Percentiles rank a stretch among this genome's conserved stretches.
These are phyloP conservation scores for Toxotes jaculatrix DNA, from an alignment of 2,113 vertebrate species.

Conservation along the genomic window DNA sequence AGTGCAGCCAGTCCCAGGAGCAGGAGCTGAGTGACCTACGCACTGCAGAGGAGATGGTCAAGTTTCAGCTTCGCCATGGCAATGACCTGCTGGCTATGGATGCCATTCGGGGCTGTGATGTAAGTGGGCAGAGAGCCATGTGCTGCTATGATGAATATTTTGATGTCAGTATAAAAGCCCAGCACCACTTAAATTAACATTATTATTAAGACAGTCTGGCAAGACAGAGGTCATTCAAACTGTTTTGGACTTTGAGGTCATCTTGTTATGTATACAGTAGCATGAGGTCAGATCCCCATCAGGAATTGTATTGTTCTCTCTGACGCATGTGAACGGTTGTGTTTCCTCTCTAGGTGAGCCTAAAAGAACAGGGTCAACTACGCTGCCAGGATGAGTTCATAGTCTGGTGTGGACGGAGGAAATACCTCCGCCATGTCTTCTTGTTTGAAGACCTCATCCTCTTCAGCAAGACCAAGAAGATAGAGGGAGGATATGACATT, in stretches of 20 bases:
- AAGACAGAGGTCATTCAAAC: conserved; percentile 12
- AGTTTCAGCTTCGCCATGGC: conserved; percentile 95
- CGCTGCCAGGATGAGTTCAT: conserved; percentile 90
- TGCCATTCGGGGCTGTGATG: conserved; percentile 94
- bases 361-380: conserved; percentile 90
- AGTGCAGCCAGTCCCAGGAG: conserved; percentile 88
- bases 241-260: conserved; percentile 56
- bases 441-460: conserved; percentile 91
- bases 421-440: conserved; percentile 88
- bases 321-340: conserved; percentile 58
- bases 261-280: conserved; percentile 42
- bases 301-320: conserved; percentile 65
- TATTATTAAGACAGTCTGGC: background rate
- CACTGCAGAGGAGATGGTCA: conserved; percentile 93
- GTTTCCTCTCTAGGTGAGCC: conserved; percentile 85
- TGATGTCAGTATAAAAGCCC: conserved; percentile 3
- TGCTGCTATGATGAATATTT: background rate
- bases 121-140: conserved; percentile 74
- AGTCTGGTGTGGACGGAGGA: conserved; percentile 88
- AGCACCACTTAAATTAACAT: background rate
- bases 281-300: conserved; percentile 49
- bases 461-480: conserved; percentile 90
- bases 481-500: conserved; percentile 86
- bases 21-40: conserved; percentile 91
- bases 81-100: conserved; percentile 98